A percentile compares a stretch with the other conserved stretches of the same genome.
Evolutionary conservation across 2,888 invertebrate species (phyloP).

Genomic region (Tachystola acroxantha): DNA sequence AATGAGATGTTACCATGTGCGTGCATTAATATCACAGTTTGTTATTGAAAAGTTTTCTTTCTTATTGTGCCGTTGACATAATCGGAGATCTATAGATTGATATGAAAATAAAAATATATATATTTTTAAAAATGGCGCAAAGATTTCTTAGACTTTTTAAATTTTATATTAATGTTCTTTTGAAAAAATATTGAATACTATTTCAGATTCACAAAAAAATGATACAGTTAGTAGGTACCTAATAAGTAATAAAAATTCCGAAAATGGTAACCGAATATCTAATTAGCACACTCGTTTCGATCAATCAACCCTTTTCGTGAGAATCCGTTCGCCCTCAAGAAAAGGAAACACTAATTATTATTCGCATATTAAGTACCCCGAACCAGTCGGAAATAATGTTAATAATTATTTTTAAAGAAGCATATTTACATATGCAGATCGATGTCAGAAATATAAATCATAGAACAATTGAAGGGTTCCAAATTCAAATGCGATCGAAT

Average conservation of each 20-base stretch:
- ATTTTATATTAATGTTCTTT: no score
- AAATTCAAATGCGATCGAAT: conserved; percentile 29
- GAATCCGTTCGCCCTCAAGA: conserved; percentile 46
- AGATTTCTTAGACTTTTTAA: no score
- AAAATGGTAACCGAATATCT: conserved; percentile 5
- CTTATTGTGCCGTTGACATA: conserved; percentile 15
- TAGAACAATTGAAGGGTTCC: conserved; percentile 66
- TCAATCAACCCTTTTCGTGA: conserved; percentile 68
- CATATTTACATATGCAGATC: conserved; percentile 58
- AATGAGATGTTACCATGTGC: conserved; percentile 34
- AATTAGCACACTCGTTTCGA: conserved; percentile 26
- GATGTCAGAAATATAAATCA: conserved; percentile 65
- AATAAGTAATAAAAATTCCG: neutral
- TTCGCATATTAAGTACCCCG: conserved; percentile 68
- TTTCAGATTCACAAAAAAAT: no score
- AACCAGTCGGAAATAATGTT: conserved; percentile 40
- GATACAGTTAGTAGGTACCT: no score
- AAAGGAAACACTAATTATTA: conserved; percentile 70
- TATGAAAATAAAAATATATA: conserved; percentile 1
- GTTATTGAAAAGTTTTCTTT: conserved; percentile 18
- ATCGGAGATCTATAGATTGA: conserved; percentile 7
- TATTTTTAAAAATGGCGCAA: no score
- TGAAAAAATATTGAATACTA: no score
- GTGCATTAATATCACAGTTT: conserved; percentile 40
- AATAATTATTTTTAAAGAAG: conserved; percentile 51